phyloP scores from a whole-genome alignment of 2,888 invertebrate genomes.

The Tyria jacobaeae region DNA sequence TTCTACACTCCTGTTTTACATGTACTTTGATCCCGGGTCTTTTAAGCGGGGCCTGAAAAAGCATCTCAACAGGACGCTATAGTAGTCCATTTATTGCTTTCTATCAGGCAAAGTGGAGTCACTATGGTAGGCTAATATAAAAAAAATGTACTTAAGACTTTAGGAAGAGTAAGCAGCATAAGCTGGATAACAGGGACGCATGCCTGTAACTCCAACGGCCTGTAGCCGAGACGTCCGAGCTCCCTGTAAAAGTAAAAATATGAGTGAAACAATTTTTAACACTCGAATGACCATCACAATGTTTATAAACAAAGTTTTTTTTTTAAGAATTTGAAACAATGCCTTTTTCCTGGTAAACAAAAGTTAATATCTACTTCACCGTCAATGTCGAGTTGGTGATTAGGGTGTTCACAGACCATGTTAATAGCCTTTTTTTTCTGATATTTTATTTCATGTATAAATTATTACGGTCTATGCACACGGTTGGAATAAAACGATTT shows the following conservation, averaged over 20 bases:
- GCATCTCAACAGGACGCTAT: too few relatives aligned
- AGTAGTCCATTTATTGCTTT: too few relatives aligned
- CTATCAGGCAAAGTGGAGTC: too few relatives aligned
- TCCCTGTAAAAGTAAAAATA: neutral
- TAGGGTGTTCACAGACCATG: slow-evolving; percentile 38
- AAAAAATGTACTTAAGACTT: too few relatives aligned
- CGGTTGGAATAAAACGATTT: slow-evolving; percentile 7
- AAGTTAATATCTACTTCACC: slow-evolving; percentile 15
- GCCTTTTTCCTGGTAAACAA: slow-evolving; percentile 24
- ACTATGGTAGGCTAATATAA: too few relatives aligned
- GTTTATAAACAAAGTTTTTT: slow-evolving; percentile 7
- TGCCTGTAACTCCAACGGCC: too few relatives aligned
- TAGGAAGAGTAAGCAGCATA: too few relatives aligned
- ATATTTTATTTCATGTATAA: slow-evolving; percentile 6
- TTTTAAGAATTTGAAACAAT: slow-evolving; percentile 2
- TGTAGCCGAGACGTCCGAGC: too few relatives aligned
- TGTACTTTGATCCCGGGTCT: too few relatives aligned
- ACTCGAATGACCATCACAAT: neutral
- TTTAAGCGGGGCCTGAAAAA: too few relatives aligned
- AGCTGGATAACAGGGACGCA: neutral
- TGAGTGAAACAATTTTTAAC: neutral
- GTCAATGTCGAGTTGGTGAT: slow-evolving; percentile 22
- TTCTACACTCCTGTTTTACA: too few relatives aligned
- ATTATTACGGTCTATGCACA: slow-evolving; percentile 8
- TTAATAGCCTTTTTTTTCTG: slow-evolving; percentile 27